Evolutionary conservation across 2,888 invertebrate species (phyloP), one percentile per base, ranked within the genome.

Genomic region (Microctonus brassicae): DNA sequence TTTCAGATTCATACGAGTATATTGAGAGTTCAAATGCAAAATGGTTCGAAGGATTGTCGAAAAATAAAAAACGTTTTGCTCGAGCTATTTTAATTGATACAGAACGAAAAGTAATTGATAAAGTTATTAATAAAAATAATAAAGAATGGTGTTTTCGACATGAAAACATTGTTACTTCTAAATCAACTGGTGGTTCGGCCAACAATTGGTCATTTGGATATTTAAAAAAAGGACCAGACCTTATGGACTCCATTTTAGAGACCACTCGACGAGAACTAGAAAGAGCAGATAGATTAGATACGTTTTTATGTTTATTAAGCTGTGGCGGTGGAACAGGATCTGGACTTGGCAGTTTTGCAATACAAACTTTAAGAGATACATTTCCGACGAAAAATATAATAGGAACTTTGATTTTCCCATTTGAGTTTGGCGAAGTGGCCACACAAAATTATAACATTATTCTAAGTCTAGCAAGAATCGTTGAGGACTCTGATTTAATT

Each of bases 141-240:
- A 69, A 69, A 4, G 57, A 78, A 17, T 88, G 88, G 84, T 75
- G 77, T 1, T 90, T 89, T 79, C 82, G 83, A n/a, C 83, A 84
- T 52, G 81, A 81, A 74, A 89, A 88, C 81, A 76, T 89, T 60
- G 81, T 89, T 58, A 86, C 86, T 29, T 86, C 85, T 13, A 84
- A 80, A 63, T 87, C 85, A 26, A 87, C 86, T 26, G 88, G 88
- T 17, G 90, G 90, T 29, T 88, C 89, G 20, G 90, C 88, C 1
- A 90, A 90, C 77, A 90, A 90, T 81, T 90, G 90, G 90, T 89
- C 90, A 0, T 89, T 86, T 71, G 90, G 90, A 36, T 90, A 90
- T 76, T 78, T 78, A 2, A 79, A 79, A n/a, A 89, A 87, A 76
- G 88, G 89, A 47, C 80, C 83, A 36, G 78, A 87, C 53, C 71